Evolutionary conservation across 2,888 invertebrate species (phyloP), one percentile per base, ranked within the genome.

Genomic region (Tipula vernalis): DNA sequence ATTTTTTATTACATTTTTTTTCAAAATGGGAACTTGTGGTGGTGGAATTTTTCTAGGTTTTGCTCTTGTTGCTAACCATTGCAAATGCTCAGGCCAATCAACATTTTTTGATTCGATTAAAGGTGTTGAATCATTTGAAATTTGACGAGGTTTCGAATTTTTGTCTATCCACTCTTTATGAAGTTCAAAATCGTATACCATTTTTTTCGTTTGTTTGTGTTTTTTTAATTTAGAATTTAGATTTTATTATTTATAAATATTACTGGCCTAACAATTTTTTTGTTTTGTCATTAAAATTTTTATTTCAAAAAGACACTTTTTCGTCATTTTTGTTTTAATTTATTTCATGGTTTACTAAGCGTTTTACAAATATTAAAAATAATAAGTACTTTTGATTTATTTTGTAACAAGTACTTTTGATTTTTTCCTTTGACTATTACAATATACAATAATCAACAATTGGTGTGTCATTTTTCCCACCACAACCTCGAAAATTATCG

Each of bases 41-140:
- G 39, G 84, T 39, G 36, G 39, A 3, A 84, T 39, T 84, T 84
- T 84, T 83, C 89, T 90, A 1, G 90, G 90, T 86, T 86, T 87
- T 0, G 90, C 87, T 87, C 90, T 90, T 3, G 86, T 88, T 4
- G 88, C 88, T 6, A 88, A 88, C 90, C 90, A 90, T 2, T 89
- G 87, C 13, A 87, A 15, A 88, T 89, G 89, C 10, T 86, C 87
- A 5, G 87, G 86, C 39, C 87, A 87, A 36, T 71, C 18, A 4
- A 71, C 71, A 71, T 71, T 71, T 71, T 71, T 71, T 71, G 71
- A 13, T 28, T 6, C 3, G 28, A 71, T 28, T 28, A 71, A 71
- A 4, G 71, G 71, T 71, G 71, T 28, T 28, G 71, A 10, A 28
- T 71, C 71, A 71, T 8, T 71, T 4, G 71, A 28, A n/a, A 86